Evolutionary conservation across 2,113 vertebrate species (phyloP), one percentile per base, ranked within the genome.

Genomic region (Pelusios castaneus): DNA sequence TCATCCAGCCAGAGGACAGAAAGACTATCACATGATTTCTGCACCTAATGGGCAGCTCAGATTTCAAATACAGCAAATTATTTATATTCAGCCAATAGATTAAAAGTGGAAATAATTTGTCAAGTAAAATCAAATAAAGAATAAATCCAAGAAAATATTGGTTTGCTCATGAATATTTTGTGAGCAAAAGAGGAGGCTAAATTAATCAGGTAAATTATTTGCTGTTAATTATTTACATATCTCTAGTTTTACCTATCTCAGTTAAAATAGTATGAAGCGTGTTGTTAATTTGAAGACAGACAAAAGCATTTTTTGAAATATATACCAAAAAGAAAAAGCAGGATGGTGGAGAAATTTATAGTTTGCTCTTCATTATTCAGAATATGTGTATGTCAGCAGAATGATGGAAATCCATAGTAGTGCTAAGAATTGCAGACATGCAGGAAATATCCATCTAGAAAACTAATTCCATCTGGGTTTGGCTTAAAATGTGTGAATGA

Each of bases 401-500:
- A 88, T 94, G 92, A 96, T 93, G 91, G 75, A 82, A 56, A 91
- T 90, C 91, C 88, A 67, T 92, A 95, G 95, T 92, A 83, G 87
- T 91, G 93, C 91, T 96, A 95, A 96, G 92, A 97, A 96, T 95
- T 96, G 11, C 90, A 94, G 85, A 84, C 88, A 81, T 95, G 60
- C 88, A 88, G 89, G 97, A 97, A 95, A 96, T 95, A 91, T 81
- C 86, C 87, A 92, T 93, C 63, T 92, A 96, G 94, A 97, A 97
- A 98, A 96, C 91, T 79, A 86, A 94, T 94, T 97, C 95, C 96
- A 95, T 88, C 96, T 97, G 96, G 95, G 95, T 97, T 97, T 96
- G 96, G 93, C 95, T 85, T 82, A 95, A 94, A 86, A 95, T 95
- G 90, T 97, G 93, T 96, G 94, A 96, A 96, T 81, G 95, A 95